Conservation (phyloP, 2,888 invertebrate species). For the Leptinotarsa haldemani region DNA sequence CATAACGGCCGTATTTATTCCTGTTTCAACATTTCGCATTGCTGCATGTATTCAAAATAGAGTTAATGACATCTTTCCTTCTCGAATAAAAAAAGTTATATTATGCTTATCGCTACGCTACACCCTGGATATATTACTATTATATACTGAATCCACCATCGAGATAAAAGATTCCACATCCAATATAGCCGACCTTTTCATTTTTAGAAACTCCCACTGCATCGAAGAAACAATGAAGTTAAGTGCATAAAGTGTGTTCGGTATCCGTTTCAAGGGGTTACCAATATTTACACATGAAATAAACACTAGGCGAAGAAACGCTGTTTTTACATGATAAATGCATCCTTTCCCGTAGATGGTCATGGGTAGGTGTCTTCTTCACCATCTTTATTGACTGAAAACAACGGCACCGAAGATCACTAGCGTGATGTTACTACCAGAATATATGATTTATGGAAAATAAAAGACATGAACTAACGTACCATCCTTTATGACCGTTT, state of each 20-base stretch:
- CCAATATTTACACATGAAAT: conserved; percentile 12
- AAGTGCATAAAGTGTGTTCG: conserved; percentile 1
- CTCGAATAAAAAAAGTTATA: no score
- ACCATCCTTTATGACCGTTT: neutral
- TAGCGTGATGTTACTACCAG: neutral
- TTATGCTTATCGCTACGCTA: neutral
- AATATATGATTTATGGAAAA: neutral
- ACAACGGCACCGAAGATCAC: neutral
- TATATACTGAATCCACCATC: no score
- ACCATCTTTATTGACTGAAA: neutral
- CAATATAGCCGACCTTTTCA: neutral
- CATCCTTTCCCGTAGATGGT: neutral
- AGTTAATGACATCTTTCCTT: no score
- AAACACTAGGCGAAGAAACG: neutral
- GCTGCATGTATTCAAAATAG: no score
- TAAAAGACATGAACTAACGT: neutral
- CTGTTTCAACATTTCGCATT: no score
- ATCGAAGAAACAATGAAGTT: neutral
- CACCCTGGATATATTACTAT: neutral
- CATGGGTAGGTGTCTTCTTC: conserved; percentile 1
- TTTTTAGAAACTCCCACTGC: neutral
- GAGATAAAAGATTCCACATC: neutral
- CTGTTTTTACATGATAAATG: neutral
- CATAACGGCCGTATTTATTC: no score
- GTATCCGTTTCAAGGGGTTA: conserved; percentile 2